Conservation (phyloP, 2,113 vertebrate genomes). For the Psephotus haematonotus region DNA sequence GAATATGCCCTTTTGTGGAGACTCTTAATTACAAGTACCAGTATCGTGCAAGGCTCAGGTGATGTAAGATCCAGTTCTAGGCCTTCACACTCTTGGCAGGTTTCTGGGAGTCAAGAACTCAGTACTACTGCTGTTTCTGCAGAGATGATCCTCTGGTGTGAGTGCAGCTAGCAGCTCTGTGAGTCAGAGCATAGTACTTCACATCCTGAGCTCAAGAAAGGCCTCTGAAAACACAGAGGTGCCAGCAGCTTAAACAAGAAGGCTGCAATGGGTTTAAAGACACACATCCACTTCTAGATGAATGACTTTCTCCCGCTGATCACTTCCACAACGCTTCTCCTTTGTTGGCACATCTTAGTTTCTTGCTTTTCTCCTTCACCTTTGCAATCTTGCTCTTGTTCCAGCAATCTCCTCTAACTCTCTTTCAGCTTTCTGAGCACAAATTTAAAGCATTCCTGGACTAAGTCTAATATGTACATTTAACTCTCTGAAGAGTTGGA, state of each 20-base stretch:
- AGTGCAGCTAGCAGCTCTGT: background rate
- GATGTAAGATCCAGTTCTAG: background rate
- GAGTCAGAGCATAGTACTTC: background rate
- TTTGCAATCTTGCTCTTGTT: background rate
- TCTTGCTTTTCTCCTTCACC: background rate
- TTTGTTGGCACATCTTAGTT: background rate
- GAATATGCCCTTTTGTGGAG: background rate
- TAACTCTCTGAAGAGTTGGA: background rate
- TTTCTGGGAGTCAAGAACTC: background rate
- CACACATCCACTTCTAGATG: background rate
- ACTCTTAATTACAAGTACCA: background rate
- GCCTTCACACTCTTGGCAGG: background rate
- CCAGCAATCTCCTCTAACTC: background rate
- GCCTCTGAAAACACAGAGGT: background rate
- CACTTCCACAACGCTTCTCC: background rate
- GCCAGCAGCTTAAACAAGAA: background rate
- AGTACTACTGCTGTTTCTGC: background rate
- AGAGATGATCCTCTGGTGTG: background rate
- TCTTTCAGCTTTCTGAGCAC: background rate
- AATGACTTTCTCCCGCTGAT: background rate
- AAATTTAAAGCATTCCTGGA: background rate
- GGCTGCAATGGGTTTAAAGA: background rate
- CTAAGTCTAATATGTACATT: background rate
- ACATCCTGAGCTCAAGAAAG: background rate
- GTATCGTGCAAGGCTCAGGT: accelerated